These are phyloP conservation scores for Palythoa heliodiscus DNA, from an alignment of 92 coral and sea anemone genomes.

Conservation along the genomic window DNA sequence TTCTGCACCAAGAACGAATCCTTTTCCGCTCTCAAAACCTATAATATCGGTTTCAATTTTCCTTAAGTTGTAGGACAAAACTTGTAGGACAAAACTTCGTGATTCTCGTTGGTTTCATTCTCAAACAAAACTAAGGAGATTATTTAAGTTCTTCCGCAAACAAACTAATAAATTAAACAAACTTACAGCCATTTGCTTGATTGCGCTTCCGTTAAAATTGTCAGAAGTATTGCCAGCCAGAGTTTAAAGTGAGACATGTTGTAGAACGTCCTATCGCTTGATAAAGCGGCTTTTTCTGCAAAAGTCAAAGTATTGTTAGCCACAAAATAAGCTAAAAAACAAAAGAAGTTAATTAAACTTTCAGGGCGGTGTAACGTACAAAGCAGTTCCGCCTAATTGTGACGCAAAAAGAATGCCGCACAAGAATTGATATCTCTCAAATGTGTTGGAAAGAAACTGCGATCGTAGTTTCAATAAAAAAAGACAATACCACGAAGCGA, in stretches of 20 bases:
- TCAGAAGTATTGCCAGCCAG: constrained; percentile 28
- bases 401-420: constrained; percentile 31
- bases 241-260: constrained; percentile 35
- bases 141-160: neutral
- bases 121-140: neutral
- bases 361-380: constrained; percentile 29
- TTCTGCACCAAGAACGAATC: neutral
- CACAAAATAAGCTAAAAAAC: constrained; percentile 20
- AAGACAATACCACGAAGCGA: neutral
- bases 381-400: constrained; percentile 45
- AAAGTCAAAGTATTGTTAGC: constrained; percentile 21
- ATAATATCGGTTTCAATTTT: neutral
- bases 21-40: neutral
- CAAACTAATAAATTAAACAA: neutral
- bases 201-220: constrained; percentile 37
- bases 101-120: neutral
- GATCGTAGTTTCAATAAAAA: constrained; percentile 1
- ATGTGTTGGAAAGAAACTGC: constrained; percentile 19
- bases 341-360: constrained; percentile 47
- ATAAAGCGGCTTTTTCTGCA: constrained; percentile 29
- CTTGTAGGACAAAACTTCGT: neutral
- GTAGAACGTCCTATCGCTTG: constrained; percentile 7
- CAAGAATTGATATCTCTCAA: neutral
- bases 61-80: neutral
- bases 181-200: constrained; percentile 76